phyloP scores from a whole-genome alignment of 2,888 invertebrate genomes.

The Drosophila niveifrons region DNA sequence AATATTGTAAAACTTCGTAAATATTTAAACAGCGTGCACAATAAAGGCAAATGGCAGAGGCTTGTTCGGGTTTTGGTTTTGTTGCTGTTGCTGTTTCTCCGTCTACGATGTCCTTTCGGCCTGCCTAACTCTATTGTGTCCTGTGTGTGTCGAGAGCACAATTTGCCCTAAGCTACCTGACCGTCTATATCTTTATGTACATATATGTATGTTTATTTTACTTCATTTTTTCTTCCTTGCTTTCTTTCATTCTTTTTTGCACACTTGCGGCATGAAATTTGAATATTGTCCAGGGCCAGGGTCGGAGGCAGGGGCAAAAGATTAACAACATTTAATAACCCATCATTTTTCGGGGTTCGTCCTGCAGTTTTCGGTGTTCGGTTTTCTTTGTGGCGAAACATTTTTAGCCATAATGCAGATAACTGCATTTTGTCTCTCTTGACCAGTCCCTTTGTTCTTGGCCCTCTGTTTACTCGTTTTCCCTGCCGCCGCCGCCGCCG shows the following conservation, averaged over 20 bases:
- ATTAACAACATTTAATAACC: conserved; percentile 81
- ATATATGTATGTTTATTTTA: conserved; percentile 31
- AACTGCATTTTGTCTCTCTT: conserved; percentile 70
- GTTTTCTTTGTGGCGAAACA: conserved; percentile 50
- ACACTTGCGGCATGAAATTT: conserved; percentile 66
- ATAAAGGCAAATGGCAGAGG: conserved; percentile 77
- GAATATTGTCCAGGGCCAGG: conserved; percentile 57
- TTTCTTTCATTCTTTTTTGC: conserved; percentile 43
- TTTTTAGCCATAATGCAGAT: conserved; percentile 70
- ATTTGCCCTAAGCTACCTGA: neutral
- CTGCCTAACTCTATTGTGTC: conserved; percentile 46
- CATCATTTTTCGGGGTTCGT: conserved; percentile 63
- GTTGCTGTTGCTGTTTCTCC: neutral
- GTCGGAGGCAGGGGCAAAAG: conserved; percentile 50
- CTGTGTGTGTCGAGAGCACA: conserved; percentile 33
- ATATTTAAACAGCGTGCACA: conserved; percentile 79
- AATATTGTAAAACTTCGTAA: conserved; percentile 80
- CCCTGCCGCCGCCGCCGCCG: no score
- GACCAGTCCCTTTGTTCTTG: conserved; percentile 47
- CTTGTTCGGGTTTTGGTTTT: conserved; percentile 44
- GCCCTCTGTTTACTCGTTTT: conserved; percentile 3
- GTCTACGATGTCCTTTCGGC: conserved; percentile 17
- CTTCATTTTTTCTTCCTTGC: conserved; percentile 55
- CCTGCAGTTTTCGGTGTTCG: conserved; percentile 37
- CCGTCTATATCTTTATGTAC: neutral